Percentiles rank a stretch among this genome's conserved stretches.
These are phyloP conservation scores for Eupleurogrammus muticus DNA, from an alignment of 2,797 vertebrate species.

Conservation along the genomic window DNA sequence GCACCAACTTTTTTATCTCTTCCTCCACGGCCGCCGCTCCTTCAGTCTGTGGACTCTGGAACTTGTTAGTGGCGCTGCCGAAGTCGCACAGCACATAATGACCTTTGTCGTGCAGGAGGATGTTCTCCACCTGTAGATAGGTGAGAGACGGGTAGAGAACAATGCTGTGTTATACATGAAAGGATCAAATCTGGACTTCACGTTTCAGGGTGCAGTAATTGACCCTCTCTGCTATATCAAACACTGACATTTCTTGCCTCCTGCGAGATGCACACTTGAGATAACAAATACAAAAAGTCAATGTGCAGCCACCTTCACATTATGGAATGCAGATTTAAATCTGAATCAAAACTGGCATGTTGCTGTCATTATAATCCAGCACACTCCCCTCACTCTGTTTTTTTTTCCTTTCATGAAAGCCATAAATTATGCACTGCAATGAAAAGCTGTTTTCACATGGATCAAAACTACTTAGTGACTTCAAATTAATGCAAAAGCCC, in stretches of 20 bases:
- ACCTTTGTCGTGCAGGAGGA: constrained; percentile 95
- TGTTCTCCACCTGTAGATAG: constrained; percentile 93
- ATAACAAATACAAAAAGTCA: constrained; percentile 1
- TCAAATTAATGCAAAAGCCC: constrained; percentile 12
- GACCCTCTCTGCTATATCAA: background rate
- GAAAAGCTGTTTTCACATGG: constrained; percentile 15
- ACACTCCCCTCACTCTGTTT: background rate
- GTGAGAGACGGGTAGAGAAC: constrained; percentile 8
- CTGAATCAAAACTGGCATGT: background rate
- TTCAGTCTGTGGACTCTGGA: constrained; percentile 95
- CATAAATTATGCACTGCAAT: background rate
- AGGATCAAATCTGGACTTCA: background rate
- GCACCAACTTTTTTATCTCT: constrained; percentile 97
- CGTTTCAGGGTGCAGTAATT: background rate
- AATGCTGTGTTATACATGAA: background rate
- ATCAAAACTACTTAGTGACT: constrained; percentile 11
- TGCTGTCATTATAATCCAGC: background rate
- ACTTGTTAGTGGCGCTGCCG: constrained; percentile 96
- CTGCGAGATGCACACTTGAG: constrained; percentile 1
- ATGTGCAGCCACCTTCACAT: constrained; percentile 1
- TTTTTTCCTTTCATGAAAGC: background rate
- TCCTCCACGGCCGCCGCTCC: constrained; percentile 94
- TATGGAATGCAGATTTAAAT: constrained; percentile 6
- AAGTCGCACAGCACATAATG: constrained; percentile 99
- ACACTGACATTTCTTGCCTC: background rate